Percentiles rank a stretch among this genome's conserved stretches.
Evolutionary conservation across 1,140 invertebrate species (phyloP).

Genomic region (Meloidogyne floridensis): DNA sequence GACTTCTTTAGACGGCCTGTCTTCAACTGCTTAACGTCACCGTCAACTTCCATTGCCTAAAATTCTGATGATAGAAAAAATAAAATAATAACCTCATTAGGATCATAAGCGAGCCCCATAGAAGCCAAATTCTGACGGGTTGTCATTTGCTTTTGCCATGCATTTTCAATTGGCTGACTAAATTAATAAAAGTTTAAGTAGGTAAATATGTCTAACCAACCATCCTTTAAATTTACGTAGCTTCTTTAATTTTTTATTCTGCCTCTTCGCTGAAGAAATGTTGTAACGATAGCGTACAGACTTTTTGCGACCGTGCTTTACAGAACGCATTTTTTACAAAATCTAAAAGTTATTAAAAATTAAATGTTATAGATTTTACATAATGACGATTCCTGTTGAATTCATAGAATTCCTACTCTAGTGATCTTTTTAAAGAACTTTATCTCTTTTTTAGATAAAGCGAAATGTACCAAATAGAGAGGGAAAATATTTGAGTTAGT

Average conservation of each 20-base stretch:
- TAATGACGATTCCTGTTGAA: no score
- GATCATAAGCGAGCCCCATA: constrained; percentile 31
- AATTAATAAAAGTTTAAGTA: not conserved
- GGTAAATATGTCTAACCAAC: not conserved
- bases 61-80: not conserved
- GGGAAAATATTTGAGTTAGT: no score
- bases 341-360: no score
- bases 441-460: no score
- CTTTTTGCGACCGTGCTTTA: constrained; percentile 31
- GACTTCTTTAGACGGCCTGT: not conserved
- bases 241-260: constrained; percentile 26
- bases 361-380: no score
- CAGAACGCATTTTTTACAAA: constrained; percentile 14
- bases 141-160: constrained; percentile 10
- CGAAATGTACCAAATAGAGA: no score
- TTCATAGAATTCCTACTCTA: no score
- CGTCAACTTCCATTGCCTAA: constrained; percentile 23
- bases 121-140: constrained; percentile 23
- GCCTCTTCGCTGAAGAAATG: constrained; percentile 17
- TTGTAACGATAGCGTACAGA: constrained; percentile 22
- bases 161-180: constrained; percentile 12
- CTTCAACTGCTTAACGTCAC: not conserved
- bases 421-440: no score
- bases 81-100: constrained; percentile 8
- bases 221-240: constrained; percentile 15